Conservation (phyloP, 2,888 invertebrate species). For the Fabriciana adippe region DNA sequence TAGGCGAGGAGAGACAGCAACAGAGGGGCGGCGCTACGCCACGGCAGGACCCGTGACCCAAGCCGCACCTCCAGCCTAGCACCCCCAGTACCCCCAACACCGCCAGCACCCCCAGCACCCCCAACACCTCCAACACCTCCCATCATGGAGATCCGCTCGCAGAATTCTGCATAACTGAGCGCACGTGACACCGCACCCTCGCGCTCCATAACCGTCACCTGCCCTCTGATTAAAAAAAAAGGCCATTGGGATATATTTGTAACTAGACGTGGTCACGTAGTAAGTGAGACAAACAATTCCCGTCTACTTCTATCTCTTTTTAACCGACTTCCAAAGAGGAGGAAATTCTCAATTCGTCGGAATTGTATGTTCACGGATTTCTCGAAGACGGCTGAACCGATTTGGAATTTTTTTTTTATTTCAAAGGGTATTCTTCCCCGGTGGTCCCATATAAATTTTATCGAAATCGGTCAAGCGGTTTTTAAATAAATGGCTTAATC, state of each 20-base stretch:
- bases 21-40: slow-evolving; percentile 95
- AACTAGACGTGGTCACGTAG: no score
- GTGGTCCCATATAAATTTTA: no score
- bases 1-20: slow-evolving; percentile 93
- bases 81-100: slow-evolving; percentile 94
- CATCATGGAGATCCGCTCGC: slow-evolving; percentile 85
- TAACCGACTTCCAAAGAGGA: no score
- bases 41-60: slow-evolving; percentile 93
- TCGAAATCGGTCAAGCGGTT: no score
- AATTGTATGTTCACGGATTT: no score
- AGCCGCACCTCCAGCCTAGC: slow-evolving; percentile 91
- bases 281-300: no score
- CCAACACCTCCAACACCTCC: slow-evolving; percentile 87
- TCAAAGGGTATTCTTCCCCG: no score
- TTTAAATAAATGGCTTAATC: no score
- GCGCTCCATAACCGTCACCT: slow-evolving; percentile 70
- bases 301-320: no score
- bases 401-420: no score
- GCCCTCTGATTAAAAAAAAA: slow-evolving; percentile 66
- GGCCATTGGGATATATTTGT: not conserved
- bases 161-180: slow-evolving; percentile 74
- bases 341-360: no score
- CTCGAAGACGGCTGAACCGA: no score
- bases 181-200: slow-evolving; percentile 71
- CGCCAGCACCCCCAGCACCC: slow-evolving; percentile 87